Evolutionary conservation across 2,888 invertebrate species (phyloP).

Genomic region (Thera britannica): DNA sequence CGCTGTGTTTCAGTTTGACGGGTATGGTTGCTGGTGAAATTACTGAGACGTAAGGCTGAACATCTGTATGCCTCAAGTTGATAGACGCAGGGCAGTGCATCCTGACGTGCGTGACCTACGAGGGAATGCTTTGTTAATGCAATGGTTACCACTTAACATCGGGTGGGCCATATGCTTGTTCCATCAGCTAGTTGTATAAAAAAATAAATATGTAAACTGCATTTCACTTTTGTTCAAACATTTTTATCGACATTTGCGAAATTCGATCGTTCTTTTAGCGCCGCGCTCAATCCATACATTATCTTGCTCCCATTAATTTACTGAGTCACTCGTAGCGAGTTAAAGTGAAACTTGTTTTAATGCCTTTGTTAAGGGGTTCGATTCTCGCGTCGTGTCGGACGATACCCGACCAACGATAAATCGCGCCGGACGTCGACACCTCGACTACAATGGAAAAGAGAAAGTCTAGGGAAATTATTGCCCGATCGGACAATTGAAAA

Average conservation of each 20-base stretch:
- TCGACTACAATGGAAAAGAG: slow-evolving; percentile 77
- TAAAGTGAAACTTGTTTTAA: slow-evolving; percentile 53
- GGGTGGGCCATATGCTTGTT: too few relatives aligned
- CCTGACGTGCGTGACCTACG: too few relatives aligned
- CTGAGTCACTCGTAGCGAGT: slow-evolving; percentile 37
- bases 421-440: slow-evolving; percentile 68
- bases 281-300: slow-evolving; percentile 32
- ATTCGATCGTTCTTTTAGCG: slow-evolving; percentile 21
- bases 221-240: background rate
- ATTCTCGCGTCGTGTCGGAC: slow-evolving; percentile 70
- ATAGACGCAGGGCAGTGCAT: too few relatives aligned
- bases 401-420: slow-evolving; percentile 72
- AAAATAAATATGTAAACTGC: background rate
- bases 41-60: too few relatives aligned
- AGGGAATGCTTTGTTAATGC: too few relatives aligned
- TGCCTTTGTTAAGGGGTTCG: slow-evolving; percentile 67
- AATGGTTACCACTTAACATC: too few relatives aligned
- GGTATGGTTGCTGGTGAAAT: too few relatives aligned
- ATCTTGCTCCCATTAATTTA: slow-evolving; percentile 36
- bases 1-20: too few relatives aligned
- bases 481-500: slow-evolving; percentile 52
- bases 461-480: slow-evolving; percentile 74
- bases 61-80: too few relatives aligned
- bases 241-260: slow-evolving; percentile 2
- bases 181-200: too few relatives aligned